These are phyloP conservation scores for Drosophila ohnishii DNA, from an alignment of 1,140 invertebrate genomes.

Conservation along the genomic window DNA sequence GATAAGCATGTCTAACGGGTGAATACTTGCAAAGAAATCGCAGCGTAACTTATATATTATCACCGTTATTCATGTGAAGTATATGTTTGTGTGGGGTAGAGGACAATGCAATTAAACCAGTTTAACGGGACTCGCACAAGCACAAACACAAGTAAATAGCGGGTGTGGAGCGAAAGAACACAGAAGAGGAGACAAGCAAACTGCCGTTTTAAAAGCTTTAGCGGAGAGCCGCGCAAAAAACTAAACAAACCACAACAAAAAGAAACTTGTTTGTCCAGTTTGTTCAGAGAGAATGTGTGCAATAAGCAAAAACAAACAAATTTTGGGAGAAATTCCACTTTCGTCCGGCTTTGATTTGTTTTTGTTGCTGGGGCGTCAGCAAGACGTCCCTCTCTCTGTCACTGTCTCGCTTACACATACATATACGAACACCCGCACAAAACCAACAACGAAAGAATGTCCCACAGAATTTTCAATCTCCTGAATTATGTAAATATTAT, in stretches of 20 bases:
- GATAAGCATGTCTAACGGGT: conserved; percentile 36
- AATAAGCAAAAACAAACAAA: conserved; percentile 54
- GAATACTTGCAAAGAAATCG: conserved; percentile 26
- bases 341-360: conserved; percentile 62
- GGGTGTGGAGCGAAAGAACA: conserved; percentile 15
- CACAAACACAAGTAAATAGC: conserved; percentile 18
- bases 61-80: conserved; percentile 13
- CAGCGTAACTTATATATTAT: conserved; percentile 13
- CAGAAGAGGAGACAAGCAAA: conserved; percentile 16
- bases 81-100: conserved; percentile 28
- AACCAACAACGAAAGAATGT: conserved; percentile 42
- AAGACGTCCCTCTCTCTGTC: conserved; percentile 35
- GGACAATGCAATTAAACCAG: conserved; percentile 73
- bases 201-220: conserved; percentile 71
- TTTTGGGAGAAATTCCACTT: conserved; percentile 80
- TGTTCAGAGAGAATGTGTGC: conserved; percentile 11
- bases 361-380: conserved; percentile 67
- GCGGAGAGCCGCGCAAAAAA: conserved; percentile 61
- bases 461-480: conserved; percentile 11
- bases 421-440: conserved; percentile 34
- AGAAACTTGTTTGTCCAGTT: conserved; percentile 69
- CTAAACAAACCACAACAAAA: conserved; percentile 55
- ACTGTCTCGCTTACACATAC: conserved; percentile 35
- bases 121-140: conserved; percentile 65
- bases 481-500: not conserved